Percentiles rank a stretch among this genome's conserved stretches.
Evolutionary conservation across 2,113 vertebrate species (phyloP).

Genomic region (Ammodytes dubius): DNA sequence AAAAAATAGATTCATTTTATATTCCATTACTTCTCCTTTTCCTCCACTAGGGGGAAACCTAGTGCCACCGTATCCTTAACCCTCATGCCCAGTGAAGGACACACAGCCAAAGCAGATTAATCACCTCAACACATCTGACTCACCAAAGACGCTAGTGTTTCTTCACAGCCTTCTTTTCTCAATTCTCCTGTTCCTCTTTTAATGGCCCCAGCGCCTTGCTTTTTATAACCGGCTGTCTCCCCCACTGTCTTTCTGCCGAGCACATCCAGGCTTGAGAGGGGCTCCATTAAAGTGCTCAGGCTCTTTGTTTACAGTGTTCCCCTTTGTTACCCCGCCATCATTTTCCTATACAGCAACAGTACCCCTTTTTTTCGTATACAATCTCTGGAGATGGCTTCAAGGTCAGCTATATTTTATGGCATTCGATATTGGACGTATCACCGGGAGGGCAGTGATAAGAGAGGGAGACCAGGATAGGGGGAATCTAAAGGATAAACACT

Average conservation of each 20-base stretch:
- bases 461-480: conserved; percentile 34
- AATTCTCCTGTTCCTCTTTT: conserved; percentile 51
- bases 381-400: conserved; percentile 71
- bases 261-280: conserved; percentile 57
- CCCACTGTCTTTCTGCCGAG: conserved; percentile 40
- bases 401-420: conserved; percentile 70
- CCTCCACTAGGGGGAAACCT: conserved; percentile 65
- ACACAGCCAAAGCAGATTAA: conserved; percentile 72
- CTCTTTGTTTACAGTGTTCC: conserved; percentile 70
- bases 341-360: conserved; percentile 25
- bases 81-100: conserved; percentile 67
- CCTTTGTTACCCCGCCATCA: conserved; percentile 58
- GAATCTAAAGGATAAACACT: conserved; percentile 37
- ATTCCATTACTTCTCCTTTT: not conserved
- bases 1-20: not conserved
- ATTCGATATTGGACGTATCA: conserved; percentile 51
- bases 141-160: conserved; percentile 73
- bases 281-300: conserved; percentile 57
- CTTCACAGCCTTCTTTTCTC: conserved; percentile 55
- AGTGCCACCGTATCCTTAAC: not conserved
- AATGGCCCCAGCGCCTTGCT: conserved; percentile 52
- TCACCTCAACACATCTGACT: conserved; percentile 77
- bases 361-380: conserved; percentile 22
- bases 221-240: conserved; percentile 70
- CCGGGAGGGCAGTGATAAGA: conserved; percentile 31